Percentiles rank a stretch among this genome's conserved stretches.
Evolutionary conservation across 2,888 invertebrate genomes (phyloP).

Genomic region (Ernsta delagoae): DNA sequence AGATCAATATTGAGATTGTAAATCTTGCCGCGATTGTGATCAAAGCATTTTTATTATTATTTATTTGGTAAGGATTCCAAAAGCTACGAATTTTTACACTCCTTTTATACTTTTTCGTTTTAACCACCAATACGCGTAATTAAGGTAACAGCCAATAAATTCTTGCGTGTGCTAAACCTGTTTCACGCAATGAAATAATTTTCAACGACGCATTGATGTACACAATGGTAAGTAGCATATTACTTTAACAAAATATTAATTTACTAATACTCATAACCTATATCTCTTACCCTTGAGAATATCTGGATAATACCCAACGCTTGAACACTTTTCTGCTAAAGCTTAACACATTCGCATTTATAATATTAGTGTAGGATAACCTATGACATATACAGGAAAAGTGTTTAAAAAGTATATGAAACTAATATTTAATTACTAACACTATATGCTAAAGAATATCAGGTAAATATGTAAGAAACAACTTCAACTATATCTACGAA

Average conservation of each 20-base stretch:
- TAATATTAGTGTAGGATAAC: too few relatives aligned
- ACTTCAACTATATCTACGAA: too few relatives aligned
- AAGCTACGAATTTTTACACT: conserved; percentile 11
- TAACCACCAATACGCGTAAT: conserved; percentile 51
- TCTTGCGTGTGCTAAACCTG: conserved; percentile 64
- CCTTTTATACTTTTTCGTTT: conserved; percentile 18
- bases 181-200: conserved; percentile 56
- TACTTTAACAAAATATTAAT: background rate
- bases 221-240: background rate
- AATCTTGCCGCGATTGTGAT: background rate
- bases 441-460: too few relatives aligned
- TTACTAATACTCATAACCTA: too few relatives aligned
- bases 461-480: too few relatives aligned
- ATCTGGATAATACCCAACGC: too few relatives aligned
- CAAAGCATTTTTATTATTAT: conserved; percentile 10
- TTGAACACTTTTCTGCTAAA: too few relatives aligned
- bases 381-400: too few relatives aligned
- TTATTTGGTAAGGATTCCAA: conserved; percentile 25
- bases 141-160: conserved; percentile 65
- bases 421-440: too few relatives aligned
- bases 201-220: conserved; percentile 46
- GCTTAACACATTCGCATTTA: too few relatives aligned
- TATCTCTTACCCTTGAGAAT: too few relatives aligned
- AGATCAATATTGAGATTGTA: background rate
- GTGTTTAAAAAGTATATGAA: too few relatives aligned